Base-by-base conservation (phyloP, 1,140 invertebrate species). In the Cyphomyrmex costatus region DNA sequence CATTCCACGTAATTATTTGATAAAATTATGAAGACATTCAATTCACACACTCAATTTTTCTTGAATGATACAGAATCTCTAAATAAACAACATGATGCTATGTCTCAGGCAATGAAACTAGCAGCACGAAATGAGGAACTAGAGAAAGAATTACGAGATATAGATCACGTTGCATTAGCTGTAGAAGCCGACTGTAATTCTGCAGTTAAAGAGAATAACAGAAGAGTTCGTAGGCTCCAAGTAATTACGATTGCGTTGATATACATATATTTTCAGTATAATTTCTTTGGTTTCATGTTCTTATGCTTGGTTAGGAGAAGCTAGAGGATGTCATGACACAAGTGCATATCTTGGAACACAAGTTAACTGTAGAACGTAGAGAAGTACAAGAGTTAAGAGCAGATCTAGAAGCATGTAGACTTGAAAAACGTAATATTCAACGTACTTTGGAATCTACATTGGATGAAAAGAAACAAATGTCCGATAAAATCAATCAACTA, bases 41-140 rank as follows among this genome's bases (percentile, higher is more conserved):
- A 49, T 49, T 49, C 16, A 66, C n/a, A 3, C 60, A 30, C 6
- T 73, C 3, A 27, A 61, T 68, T 42, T 60, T 73, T 61, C 12
- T 86, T 79, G 7, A 53, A 71, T 85, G 7, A 65, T 92, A 76
- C 87, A 93, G 96, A 97, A 53, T 95, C 96, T 42, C 90, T 97
- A 80, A 95, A 95, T 84, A 97, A 97, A 90, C 97, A 97, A 92
- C 97, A 97, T 93, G 97, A 97, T 92, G 97, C 97, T 16, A 97
- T 97, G 97, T 93, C 96, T 27, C 94, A 96, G 91, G 97, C 97
- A 42, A 93, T 97, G 65, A 95, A 96, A 92, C 95, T 97, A 87
- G 97, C 97, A 24, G 96, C 97, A 89, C 95, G 96, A 92, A 97
- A 97, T 91, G 96, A 96, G 92, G 92, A 94, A 74, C 92, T 97